These are phyloP conservation scores for Electrophaes corylata DNA, from an alignment of 2,888 invertebrate species.

Conservation along the genomic window DNA sequence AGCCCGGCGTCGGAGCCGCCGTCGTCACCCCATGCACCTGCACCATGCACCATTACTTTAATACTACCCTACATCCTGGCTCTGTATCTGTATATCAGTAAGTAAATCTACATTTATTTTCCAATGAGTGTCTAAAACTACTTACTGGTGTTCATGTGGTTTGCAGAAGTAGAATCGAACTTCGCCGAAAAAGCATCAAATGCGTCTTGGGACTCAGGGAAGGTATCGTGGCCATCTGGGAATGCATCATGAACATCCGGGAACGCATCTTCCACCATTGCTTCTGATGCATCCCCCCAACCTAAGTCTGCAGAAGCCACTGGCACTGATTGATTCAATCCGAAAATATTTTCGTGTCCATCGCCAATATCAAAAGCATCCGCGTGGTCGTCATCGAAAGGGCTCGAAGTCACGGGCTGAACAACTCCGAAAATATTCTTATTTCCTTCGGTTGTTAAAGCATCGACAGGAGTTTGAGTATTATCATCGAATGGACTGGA, in stretches of 20 bases:
- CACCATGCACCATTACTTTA: constrained; percentile 2
- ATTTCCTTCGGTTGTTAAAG: constrained; percentile 29
- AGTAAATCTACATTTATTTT: background rate
- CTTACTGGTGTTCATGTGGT: constrained; percentile 64
- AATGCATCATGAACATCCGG: constrained; percentile 83
- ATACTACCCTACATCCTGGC: background rate
- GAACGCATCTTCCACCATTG: constrained; percentile 62
- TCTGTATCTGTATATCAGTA: no score
- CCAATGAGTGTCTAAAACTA: constrained; percentile 8
- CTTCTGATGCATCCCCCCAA: constrained; percentile 57
- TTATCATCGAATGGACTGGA: constrained; percentile 40
- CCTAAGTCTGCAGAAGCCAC: constrained; percentile 51
- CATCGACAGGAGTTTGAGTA: constrained; percentile 28
- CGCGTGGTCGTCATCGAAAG: constrained; percentile 25
- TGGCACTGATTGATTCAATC: constrained; percentile 35
- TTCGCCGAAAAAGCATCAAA: constrained; percentile 96
- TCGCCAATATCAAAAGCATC: constrained; percentile 26
- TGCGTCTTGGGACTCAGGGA: constrained; percentile 70
- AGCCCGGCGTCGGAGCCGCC: constrained; percentile 74
- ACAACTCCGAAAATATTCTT: constrained; percentile 40
- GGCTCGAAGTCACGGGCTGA: constrained; percentile 37
- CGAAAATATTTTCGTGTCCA: constrained; percentile 38
- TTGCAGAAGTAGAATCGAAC: constrained; percentile 88
- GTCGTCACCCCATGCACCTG: constrained; percentile 73
- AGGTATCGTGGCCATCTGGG: constrained; percentile 26